Base-by-base conservation (phyloP, 2,888 invertebrate species). In the Linnaemya tessellans region DNA sequence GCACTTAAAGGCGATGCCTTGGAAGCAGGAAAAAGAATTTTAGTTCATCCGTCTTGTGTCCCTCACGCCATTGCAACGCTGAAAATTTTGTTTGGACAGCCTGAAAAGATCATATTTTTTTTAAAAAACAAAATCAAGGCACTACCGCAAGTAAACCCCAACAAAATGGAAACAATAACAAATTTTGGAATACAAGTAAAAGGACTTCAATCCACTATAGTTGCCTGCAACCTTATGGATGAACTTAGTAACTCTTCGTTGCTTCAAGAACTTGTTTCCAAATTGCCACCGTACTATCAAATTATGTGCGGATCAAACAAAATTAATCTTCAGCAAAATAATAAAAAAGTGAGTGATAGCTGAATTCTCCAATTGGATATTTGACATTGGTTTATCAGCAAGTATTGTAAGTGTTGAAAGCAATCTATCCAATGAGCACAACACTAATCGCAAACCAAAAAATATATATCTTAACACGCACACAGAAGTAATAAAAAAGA, bases 141-240 rank as follows among this genome's bases (percentile, higher is more conserved):
- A 51, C 38, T 74, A 46, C 86, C 86, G 25, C 68, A 64, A 22
- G 49, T 86, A 25, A 84, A 78, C 64, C 46, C 56, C 13, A 86
- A 80, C 18, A 86, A 80, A 73, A 67, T 86, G 73, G 77, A 86
- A 73, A 78, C 82, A 41, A 73, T 80, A 30, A 81, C 84, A 1
- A 62, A 68, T 9, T 86, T 86, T 56, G 80, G 70, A 0, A 25
- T 81, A 22, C 67, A 80, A 20, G 81, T 84, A 0, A 71, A 79
- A 65, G 79, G 84, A 60, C 0, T 84, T 71, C 65, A 74, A 65
- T 25, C 65, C 11, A 54, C 81, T 8, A 46, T 41, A n/a, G 80
- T 80, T 15, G 84, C 82, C 30, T 86, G 49, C 70, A 81, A 38
- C 10, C 38, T 38, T 1, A 10, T 38, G 1, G 38, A 38, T 38